Evolutionary conservation across 2,888 invertebrate genomes (phyloP), one percentile per base, ranked within the genome.

Genomic region (Ctena decussata): DNA sequence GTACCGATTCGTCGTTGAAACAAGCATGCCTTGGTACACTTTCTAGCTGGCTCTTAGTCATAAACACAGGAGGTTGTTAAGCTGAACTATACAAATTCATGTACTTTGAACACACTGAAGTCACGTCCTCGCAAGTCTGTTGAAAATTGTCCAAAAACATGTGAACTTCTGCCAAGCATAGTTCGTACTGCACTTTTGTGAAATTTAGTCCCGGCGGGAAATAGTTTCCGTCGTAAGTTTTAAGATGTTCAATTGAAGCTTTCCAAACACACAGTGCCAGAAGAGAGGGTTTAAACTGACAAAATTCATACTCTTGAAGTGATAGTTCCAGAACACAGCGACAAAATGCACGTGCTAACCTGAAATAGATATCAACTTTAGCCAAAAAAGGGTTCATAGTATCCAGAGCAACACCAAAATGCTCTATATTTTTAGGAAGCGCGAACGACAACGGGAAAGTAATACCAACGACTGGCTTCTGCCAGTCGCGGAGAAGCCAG

Each of bases 301-400:
- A 89, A n/a, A 93, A 83, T 0, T 90, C 87, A 80, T 94, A 94
- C 79, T 93, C 93, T 60, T 92, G 92, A 6, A 94, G 85, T 1
- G 91, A 87, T n/a, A 93, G 84, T 80, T 94, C 93, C 74, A 93
- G 76, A 0, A 93, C 41, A 82, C 89, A 92, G 8, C 92, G 82
- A 3, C 91, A 90, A 15, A 91, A 77, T 0, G 90, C 88, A 39
- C 92, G 85, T 11, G 92, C 87, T 79, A 92, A 86, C 82, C 92
- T 93, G 86, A 44, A 90, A 88, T 41, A 15, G 32, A 44, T n/a
- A n/a, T n/a, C n/a, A n/a, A n/a, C n/a, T n/a, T n/a, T n/a, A n/a
- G n/a, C n/a, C n/a, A n/a, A n/a, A n/a, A n/a, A n/a, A n/a, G n/a
- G n/a, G n/a, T n/a, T n/a, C n/a, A n/a, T n/a, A n/a, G n/a, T n/a